Percentiles rank a stretch among this genome's conserved stretches.
Conservation (phyloP, 2,888 invertebrate species). For the Athalia rosae region DNA sequence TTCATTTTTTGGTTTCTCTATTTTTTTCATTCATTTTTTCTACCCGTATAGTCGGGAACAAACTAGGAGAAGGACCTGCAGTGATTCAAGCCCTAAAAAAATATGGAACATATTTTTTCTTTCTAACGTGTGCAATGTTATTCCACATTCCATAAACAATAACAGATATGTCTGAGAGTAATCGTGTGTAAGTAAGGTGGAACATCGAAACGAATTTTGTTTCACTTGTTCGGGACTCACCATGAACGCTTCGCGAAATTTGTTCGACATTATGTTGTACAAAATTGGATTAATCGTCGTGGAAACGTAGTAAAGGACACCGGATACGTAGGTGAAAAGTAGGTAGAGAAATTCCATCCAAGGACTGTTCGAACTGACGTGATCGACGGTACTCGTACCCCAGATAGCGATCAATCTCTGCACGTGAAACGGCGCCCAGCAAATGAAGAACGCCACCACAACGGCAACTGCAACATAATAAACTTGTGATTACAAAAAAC, state of each 20-base stretch:
- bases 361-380: slow-evolving; percentile 63
- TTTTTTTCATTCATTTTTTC: no score
- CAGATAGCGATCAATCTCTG: slow-evolving; percentile 90
- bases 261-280: slow-evolving; percentile 96
- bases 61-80: no score
- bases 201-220: not conserved
- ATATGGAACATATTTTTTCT: no score
- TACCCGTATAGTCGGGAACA: no score
- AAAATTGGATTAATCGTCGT: slow-evolving; percentile 95
- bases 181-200: slow-evolving; percentile 9
- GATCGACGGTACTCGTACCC: slow-evolving; percentile 75
- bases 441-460: slow-evolving; percentile 92
- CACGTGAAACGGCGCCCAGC: slow-evolving; percentile 96
- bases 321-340: slow-evolving; percentile 87
- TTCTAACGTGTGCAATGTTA: no score
- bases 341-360: slow-evolving; percentile 79
- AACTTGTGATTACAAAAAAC: slow-evolving; percentile 33
- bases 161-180: no score
- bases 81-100: no score
- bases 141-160: no score
- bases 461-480: slow-evolving; percentile 82
- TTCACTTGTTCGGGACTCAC: slow-evolving; percentile 74
- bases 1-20: no score
- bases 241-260: slow-evolving; percentile 95
- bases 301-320: slow-evolving; percentile 92